Evolutionary conservation across 2,888 invertebrate genomes (phyloP).

Genomic region (Podabrus alpinus): DNA sequence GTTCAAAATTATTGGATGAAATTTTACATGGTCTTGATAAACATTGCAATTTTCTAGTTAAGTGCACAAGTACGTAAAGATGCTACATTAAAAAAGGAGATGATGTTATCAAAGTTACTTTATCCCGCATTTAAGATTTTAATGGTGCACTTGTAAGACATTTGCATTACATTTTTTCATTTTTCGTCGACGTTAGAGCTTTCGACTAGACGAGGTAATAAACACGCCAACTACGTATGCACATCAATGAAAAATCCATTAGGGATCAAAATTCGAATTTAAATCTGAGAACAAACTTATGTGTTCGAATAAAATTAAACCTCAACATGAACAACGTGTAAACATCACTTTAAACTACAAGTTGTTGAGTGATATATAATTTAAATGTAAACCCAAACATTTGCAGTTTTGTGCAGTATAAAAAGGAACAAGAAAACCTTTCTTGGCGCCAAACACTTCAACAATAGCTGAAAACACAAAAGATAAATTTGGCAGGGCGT

Average conservation of each 20-base stretch:
- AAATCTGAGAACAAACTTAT: neutral
- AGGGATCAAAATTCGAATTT: neutral
- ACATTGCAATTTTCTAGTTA: neutral
- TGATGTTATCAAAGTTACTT: neutral
- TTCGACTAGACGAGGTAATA: neutral
- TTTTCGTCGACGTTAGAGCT: neutral
- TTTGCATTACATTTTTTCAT: neutral
- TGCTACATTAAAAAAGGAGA: neutral
- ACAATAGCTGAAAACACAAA: slow-evolving; percentile 36
- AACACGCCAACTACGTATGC: neutral
- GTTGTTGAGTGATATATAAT: neutral
- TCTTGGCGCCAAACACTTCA: slow-evolving; percentile 21
- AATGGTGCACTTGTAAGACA: neutral
- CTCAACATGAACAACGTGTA: neutral
- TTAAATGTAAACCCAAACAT: slow-evolving; percentile 12
- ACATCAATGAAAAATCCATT: neutral
- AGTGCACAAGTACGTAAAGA: neutral
- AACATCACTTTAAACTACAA: neutral
- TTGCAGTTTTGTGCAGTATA: slow-evolving; percentile 14
- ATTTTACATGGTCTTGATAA: neutral
- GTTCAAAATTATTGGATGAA: neutral
- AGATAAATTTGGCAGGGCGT: slow-evolving; percentile 50
- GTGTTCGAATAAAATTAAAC: neutral
- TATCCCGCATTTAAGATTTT: neutral
- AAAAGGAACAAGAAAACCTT: slow-evolving; percentile 18